Evolutionary conservation across 1,140 invertebrate species (phyloP).

Genomic region (Solenopsis fugax): DNA sequence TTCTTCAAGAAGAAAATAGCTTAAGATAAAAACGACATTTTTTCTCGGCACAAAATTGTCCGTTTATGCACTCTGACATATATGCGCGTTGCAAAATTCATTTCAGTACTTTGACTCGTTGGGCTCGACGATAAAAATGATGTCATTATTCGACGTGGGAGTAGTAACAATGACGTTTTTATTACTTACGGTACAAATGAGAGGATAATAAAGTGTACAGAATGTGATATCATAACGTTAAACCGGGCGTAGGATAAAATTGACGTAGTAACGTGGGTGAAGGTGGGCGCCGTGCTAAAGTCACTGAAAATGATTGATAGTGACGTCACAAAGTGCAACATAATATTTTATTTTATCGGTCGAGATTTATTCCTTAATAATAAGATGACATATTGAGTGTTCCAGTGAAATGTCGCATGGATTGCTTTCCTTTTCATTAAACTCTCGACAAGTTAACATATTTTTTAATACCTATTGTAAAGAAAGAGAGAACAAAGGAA

Average conservation of each 20-base stretch:
- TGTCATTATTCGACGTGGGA: not conserved
- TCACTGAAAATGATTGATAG: slow-evolving; percentile 31
- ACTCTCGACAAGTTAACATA: not conserved
- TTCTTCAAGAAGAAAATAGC: slow-evolving; percentile 11
- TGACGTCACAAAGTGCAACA: slow-evolving; percentile 2
- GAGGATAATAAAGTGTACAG: slow-evolving; percentile 1
- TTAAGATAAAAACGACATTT: slow-evolving; percentile 50
- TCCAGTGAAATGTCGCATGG: not conserved
- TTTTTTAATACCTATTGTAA: not conserved
- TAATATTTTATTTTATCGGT: slow-evolving; percentile 17
- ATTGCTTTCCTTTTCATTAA: not conserved
- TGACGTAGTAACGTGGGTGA: slow-evolving; percentile 38
- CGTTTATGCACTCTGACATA: not conserved
- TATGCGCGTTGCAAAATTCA: not conserved
- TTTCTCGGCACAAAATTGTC: not conserved
- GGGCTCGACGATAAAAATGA: slow-evolving; percentile 4
- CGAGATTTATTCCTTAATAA: slow-evolving; percentile 7
- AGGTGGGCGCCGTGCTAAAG: slow-evolving; percentile 12
- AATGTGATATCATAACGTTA: slow-evolving; percentile 35
- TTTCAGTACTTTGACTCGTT: not conserved
- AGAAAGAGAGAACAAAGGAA: not conserved
- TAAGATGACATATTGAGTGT: not conserved
- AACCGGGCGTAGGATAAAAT: slow-evolving; percentile 11
- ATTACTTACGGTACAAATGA: slow-evolving; percentile 8
- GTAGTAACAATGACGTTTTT: slow-evolving; percentile 13